Evolutionary conservation across 2,888 invertebrate genomes (phyloP).

Genomic region (Slavum lentiscoides): DNA sequence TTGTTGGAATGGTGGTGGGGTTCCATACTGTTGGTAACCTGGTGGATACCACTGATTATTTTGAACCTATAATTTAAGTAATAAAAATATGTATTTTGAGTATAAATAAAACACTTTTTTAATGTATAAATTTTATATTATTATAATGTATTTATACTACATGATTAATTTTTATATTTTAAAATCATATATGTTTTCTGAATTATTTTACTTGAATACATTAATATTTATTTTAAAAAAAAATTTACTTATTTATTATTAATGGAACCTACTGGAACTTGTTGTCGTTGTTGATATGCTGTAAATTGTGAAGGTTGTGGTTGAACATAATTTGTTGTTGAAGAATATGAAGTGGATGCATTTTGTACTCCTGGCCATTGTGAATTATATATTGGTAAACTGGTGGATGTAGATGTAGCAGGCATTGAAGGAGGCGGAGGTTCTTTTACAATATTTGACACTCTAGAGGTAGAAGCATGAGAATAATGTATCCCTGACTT

Average conservation of each 20-base stretch:
- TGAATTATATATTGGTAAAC: conserved; percentile 24
- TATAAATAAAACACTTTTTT: no score
- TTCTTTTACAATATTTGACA: conserved; percentile 28
- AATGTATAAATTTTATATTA: no score
- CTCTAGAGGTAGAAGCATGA: conserved; percentile 25
- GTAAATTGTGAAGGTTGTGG: conserved; percentile 28
- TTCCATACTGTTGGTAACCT: conserved; percentile 44
- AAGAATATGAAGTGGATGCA: conserved; percentile 30
- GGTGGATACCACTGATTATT: conserved; percentile 42
- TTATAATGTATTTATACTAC: no score
- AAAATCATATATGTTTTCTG: no score
- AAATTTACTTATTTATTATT: neutral
- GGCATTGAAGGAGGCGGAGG: conserved; percentile 40
- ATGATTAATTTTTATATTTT: no score
- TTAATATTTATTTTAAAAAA: neutral
- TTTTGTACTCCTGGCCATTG: conserved; percentile 40
- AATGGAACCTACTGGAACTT: conserved; percentile 22
- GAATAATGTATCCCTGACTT: conserved; percentile 20
- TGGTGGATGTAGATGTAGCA: neutral
- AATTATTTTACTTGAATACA: neutral
- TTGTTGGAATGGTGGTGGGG: conserved; percentile 26
- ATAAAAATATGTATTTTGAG: neutral
- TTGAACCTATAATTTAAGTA: conserved; percentile 21
- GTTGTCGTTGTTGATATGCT: conserved; percentile 29
- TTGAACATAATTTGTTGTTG: conserved; percentile 32